Percentiles rank a stretch among this genome's conserved stretches.
Conservation (phyloP, 2,888 invertebrate genomes). For the Eupithecia abbreviata region DNA sequence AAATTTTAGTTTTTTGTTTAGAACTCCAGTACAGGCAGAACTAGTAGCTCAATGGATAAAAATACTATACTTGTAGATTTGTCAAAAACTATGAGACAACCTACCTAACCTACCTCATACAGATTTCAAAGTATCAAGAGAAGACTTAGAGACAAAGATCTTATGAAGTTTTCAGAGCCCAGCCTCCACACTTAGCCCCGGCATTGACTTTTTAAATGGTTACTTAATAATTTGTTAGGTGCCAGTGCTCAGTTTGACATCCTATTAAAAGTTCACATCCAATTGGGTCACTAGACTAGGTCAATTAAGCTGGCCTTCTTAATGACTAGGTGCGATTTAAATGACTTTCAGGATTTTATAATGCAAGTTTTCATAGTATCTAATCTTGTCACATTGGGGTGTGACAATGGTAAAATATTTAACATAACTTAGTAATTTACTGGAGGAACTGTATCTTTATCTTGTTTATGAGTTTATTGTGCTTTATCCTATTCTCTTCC, state of each 20-base stretch:
- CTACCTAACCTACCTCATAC: too few species aligned
- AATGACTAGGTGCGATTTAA: constrained; percentile 43
- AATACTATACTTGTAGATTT: too few species aligned
- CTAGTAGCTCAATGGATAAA: not conserved
- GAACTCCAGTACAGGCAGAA: not conserved
- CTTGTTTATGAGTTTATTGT: not conserved
- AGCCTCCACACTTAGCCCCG: not conserved
- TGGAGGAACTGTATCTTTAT: not conserved
- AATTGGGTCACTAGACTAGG: constrained; percentile 71
- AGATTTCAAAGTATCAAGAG: not conserved
- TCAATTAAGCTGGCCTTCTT: constrained; percentile 70
- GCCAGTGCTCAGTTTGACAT: constrained; percentile 46
- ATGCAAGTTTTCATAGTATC: not conserved
- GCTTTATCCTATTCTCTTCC: not conserved
- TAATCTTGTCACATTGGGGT: not conserved
- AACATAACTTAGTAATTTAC: not conserved
- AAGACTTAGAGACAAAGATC: not conserved
- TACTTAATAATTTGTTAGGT: constrained; percentile 19
- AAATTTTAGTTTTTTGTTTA: not conserved
- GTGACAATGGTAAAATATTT: not conserved
- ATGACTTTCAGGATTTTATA: not conserved
- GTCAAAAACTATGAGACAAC: too few species aligned
- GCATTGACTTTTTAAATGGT: constrained; percentile 11
- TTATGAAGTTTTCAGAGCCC: not conserved
- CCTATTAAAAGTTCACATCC: constrained; percentile 49